A percentile compares a stretch with the other conserved stretches of the same genome.
These are phyloP conservation scores for Dinomys branickii DNA, from an alignment of 2,113 vertebrate genomes.

Conservation along the genomic window DNA sequence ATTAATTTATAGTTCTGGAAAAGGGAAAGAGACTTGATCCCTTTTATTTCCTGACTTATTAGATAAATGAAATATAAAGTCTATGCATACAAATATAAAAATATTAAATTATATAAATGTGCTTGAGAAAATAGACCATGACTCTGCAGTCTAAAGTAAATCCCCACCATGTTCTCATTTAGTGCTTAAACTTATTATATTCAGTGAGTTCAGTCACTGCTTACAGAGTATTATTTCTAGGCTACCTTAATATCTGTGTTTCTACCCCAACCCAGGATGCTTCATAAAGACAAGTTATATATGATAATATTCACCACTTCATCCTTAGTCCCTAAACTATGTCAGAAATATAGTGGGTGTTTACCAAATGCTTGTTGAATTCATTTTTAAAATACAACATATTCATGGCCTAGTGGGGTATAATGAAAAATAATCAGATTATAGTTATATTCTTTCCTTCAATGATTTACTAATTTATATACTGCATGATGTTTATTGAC, in stretches of 20 bases:
- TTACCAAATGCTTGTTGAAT: constrained; percentile 25
- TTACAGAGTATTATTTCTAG: background rate
- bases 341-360: background rate
- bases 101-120: background rate
- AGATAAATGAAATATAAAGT: background rate
- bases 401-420: background rate
- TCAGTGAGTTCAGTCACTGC: background rate
- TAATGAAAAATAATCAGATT: constrained; percentile 13
- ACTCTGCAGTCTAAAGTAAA: background rate
- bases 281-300: background rate
- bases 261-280: background rate
- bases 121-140: background rate
- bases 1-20: background rate
- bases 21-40: background rate
- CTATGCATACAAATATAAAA: constrained; percentile 21
- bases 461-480: background rate
- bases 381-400: background rate
- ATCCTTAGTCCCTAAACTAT: background rate
- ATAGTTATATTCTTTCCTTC: background rate
- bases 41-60: background rate
- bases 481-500: background rate
- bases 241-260: background rate
- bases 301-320: background rate
- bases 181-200: background rate
- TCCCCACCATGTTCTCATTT: background rate